A percentile compares a stretch with the other conserved stretches of the same genome.
These are phyloP conservation scores for Callyntrura sp. DNA, from an alignment of 2,888 invertebrate species.

Conservation along the genomic window DNA sequence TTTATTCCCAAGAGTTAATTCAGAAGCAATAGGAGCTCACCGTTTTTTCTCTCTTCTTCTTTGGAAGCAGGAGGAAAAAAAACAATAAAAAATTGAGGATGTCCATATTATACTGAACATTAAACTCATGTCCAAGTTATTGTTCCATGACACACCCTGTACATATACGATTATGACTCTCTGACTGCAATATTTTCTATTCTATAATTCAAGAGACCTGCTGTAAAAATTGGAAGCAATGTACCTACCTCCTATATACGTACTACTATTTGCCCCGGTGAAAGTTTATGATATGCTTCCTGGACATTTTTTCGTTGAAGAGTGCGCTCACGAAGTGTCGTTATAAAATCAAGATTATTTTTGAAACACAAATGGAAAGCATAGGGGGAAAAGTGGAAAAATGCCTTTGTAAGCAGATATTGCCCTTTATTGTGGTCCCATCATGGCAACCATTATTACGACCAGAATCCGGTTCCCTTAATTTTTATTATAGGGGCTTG, in stretches of 20 bases:
- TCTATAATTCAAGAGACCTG: too few species aligned
- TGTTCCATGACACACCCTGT: background rate
- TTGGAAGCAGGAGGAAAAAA: background rate
- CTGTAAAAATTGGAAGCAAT: too few species aligned
- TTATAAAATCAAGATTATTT: constrained; percentile 74
- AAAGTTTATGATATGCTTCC: background rate
- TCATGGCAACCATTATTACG: constrained; percentile 74
- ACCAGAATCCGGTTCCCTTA: constrained; percentile 75
- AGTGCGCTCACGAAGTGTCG: constrained; percentile 59
- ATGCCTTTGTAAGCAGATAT: constrained; percentile 73
- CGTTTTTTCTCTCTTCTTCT: background rate
- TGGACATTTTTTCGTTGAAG: background rate
- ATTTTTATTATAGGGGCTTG: constrained; percentile 76
- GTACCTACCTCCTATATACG: background rate
- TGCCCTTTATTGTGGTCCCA: constrained; percentile 72
- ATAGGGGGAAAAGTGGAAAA: constrained; percentile 64
- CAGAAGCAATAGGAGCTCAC: constrained; percentile 26
- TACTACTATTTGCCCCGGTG: background rate
- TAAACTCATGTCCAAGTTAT: background rate
- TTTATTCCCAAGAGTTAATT: constrained; percentile 44
- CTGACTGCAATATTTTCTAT: too few species aligned
- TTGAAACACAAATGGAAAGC: constrained; percentile 65
- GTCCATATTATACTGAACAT: background rate
- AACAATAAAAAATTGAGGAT: background rate
- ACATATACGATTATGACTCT: background rate